Percentiles rank a stretch among this genome's conserved stretches.
Conservation (phyloP, 2,113 vertebrate species). For the Cathartes aura region DNA sequence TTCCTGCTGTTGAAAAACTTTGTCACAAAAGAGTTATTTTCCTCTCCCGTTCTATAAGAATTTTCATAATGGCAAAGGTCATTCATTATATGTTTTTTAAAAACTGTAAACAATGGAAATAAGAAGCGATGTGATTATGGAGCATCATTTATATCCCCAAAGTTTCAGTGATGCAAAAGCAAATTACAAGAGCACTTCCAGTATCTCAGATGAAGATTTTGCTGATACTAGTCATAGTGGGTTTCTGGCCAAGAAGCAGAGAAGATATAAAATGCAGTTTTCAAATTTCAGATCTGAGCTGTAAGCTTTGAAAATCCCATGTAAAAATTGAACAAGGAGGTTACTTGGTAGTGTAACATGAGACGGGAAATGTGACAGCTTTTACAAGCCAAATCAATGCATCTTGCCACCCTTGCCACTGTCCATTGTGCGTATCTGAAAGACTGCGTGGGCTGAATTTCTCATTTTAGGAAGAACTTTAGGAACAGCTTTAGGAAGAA, state of each 20-base stretch:
- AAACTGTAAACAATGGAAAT: not conserved
- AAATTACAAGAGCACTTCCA: not conserved
- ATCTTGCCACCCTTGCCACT: not conserved
- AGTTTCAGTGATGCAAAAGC: not conserved
- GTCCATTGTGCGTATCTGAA: not conserved
- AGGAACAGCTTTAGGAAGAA: slow-evolving; percentile 11
- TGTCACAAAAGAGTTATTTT: not conserved
- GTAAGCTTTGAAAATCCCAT: slow-evolving; percentile 20
- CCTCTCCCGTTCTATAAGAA: not conserved
- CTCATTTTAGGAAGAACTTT: not conserved
- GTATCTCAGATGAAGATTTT: not conserved
- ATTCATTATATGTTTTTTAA: not conserved
- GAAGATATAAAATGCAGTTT: slow-evolving; percentile 59
- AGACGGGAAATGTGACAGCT: slow-evolving; percentile 28
- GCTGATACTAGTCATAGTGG: not conserved
- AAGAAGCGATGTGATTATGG: not conserved
- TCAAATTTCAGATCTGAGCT: slow-evolving; percentile 45
- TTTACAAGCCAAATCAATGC: slow-evolving; percentile 33
- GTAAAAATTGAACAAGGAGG: not conserved
- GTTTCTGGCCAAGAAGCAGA: slow-evolving; percentile 35
- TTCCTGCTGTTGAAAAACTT: not conserved
- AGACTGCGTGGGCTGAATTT: not conserved
- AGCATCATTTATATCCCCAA: not conserved
- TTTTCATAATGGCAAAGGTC: not conserved
- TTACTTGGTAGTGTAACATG: slow-evolving; percentile 21